A percentile compares a stretch with the other conserved stretches of the same genome.
These are phyloP conservation scores for Platichthys stellatus DNA, from an alignment of 2,113 vertebrate species.

Conservation along the genomic window DNA sequence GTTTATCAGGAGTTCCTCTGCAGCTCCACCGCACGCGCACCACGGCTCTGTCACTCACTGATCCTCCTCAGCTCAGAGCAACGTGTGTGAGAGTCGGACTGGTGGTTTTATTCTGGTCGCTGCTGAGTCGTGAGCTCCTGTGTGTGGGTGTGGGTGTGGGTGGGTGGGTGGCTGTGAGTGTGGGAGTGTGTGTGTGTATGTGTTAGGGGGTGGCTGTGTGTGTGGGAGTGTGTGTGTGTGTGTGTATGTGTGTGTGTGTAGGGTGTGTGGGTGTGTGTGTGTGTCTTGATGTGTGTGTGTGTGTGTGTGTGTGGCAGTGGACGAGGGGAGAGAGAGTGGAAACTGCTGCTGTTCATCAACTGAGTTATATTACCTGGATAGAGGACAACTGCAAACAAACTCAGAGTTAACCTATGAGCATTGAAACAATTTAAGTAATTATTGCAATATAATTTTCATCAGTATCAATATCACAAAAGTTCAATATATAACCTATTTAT, in stretches of 20 bases:
- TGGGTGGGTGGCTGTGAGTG: too few species aligned
- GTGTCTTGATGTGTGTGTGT: neutral
- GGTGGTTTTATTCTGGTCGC: slow-evolving; percentile 16
- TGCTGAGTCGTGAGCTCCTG: slow-evolving; percentile 60
- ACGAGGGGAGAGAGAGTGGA: neutral
- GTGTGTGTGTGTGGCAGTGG: slow-evolving; percentile 16
- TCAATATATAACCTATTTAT: too few species aligned
- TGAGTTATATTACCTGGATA: slow-evolving; percentile 12
- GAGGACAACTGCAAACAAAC: too few species aligned
- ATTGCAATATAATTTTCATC: neutral
- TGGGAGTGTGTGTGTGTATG: neutral
- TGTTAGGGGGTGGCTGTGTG: too few species aligned
- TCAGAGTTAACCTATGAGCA: too few species aligned
- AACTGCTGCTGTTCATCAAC: slow-evolving; percentile 36
- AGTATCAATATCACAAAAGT: too few species aligned
- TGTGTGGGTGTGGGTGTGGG: too few species aligned
- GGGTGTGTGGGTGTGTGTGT: neutral
- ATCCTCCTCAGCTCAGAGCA: neutral
- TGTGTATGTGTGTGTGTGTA: slow-evolving; percentile 13
- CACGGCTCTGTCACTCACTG: neutral
- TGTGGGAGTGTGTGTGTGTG: slow-evolving; percentile 19
- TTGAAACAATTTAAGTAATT: too few species aligned
- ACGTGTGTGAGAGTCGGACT: slow-evolving; percentile 16
- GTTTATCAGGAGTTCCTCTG: slow-evolving; percentile 34
- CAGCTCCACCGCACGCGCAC: slow-evolving; percentile 12